Conservation (phyloP, 2,888 invertebrate species). For the Meteorus cinctellus region DNA sequence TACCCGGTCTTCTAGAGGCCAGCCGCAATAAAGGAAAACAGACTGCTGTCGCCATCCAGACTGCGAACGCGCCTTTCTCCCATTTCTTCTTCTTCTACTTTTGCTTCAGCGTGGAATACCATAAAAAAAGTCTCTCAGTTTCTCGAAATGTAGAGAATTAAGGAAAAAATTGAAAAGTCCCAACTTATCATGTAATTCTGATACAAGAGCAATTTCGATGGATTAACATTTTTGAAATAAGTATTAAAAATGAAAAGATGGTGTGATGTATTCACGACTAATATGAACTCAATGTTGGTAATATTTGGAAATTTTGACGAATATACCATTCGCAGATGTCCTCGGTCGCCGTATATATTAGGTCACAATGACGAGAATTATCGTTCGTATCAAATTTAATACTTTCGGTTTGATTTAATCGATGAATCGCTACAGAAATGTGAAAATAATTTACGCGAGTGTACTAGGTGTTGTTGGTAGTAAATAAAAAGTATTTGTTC, state of each 20-base stretch:
- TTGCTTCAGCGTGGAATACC: constrained; percentile 50
- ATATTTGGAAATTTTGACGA: too few species aligned
- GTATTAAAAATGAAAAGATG: background rate
- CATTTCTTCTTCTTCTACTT: constrained; percentile 7
- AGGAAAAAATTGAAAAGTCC: too few species aligned
- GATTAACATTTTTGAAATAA: background rate
- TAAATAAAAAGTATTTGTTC: too few species aligned
- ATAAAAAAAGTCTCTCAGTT: constrained; percentile 30
- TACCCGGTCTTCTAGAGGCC: constrained; percentile 59
- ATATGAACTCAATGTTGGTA: too few species aligned
- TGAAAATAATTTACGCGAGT: background rate
- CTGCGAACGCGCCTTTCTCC: background rate
- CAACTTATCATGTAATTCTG: background rate
- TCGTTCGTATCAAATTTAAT: background rate
- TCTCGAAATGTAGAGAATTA: too few species aligned
- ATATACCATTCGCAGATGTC: too few species aligned
- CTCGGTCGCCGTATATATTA: background rate
- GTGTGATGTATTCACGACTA: too few species aligned
- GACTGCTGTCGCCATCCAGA: constrained; percentile 37
- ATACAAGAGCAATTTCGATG: background rate
- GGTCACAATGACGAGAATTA: background rate
- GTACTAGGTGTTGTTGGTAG: background rate
- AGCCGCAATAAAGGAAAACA: constrained; percentile 58
- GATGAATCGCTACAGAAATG: background rate
- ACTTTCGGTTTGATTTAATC: background rate